These are phyloP conservation scores for Ennomos erosarius DNA, from an alignment of 2,888 invertebrate genomes.

Conservation along the genomic window DNA sequence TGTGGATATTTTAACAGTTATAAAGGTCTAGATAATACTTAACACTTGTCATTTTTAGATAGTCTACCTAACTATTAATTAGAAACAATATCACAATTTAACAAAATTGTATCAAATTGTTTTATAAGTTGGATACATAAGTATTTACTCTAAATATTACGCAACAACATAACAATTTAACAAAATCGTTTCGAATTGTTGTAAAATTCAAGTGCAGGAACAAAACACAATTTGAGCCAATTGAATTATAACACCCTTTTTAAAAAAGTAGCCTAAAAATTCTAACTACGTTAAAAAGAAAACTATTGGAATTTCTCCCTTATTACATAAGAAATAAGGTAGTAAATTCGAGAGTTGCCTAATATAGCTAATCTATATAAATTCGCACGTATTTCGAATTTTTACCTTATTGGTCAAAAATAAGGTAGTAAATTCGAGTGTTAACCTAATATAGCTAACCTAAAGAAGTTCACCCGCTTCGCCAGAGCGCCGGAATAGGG, in stretches of 20 bases:
- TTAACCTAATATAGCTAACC: slow-evolving; percentile 18
- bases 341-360: slow-evolving; percentile 15
- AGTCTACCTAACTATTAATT: not conserved
- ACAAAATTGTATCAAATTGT: slow-evolving; percentile 16
- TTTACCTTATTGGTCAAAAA: slow-evolving; percentile 19
- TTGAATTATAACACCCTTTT: slow-evolving; percentile 37
- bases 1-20: slow-evolving; percentile 2
- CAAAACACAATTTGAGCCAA: slow-evolving; percentile 14
- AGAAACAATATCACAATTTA: slow-evolving; percentile 7
- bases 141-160: not conserved
- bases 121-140: not conserved
- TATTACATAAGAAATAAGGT: slow-evolving; percentile 25
- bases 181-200: slow-evolving; percentile 15
- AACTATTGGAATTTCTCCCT: slow-evolving; percentile 5
- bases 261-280: slow-evolving; percentile 44
- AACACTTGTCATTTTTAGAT: no score
- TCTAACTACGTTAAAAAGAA: slow-evolving; percentile 7
- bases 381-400: slow-evolving; percentile 47
- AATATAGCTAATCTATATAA: slow-evolving; percentile 13
- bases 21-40: slow-evolving; percentile 2
- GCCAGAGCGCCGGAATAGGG: slow-evolving; percentile 57
- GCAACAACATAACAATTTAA: slow-evolving; percentile 19
- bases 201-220: slow-evolving; percentile 19
- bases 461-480: slow-evolving; percentile 48
- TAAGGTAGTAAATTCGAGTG: slow-evolving; percentile 18